Base-by-base conservation (phyloP, 2,113 vertebrate genomes). In the Xerus inauris region DNA sequence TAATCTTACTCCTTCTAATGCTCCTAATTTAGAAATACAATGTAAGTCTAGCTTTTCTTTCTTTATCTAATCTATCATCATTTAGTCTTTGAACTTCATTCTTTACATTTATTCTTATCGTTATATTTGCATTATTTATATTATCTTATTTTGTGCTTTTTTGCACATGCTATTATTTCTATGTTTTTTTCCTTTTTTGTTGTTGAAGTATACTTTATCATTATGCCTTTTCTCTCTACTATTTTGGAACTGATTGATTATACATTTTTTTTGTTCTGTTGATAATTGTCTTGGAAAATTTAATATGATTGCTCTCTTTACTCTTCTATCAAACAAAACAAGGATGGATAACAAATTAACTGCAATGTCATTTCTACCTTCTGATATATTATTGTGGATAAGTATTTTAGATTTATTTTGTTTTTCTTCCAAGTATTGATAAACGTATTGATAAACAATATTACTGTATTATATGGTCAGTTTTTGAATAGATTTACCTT, bases 211-310 rank as follows among this genome's bases (percentile, higher is more conserved):
- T 28, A 38, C 77, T 90, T 93, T 69, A 59, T 83, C 69, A 64
- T 83, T 38, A 14, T 1, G 40, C 8, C 11, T 17, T 42, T 87
- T 40, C 7, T 93, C 14, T 76, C 45, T 81, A 51, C 26, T 82
- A 24, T 54, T 83, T 90, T 76, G 11, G 14, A 91, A 90, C n/a
- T 47, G 54, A 64, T 82, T 77, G 64, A 64, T 38, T 91, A 8
- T 87, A 26, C 83, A 26, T 14, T 83, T 84, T 84, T 84, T 92
- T 64, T 24, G n/a, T 93, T 82, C n/a, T 82, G 32, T 69, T 64
- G 51, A 32, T 72, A 13, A 8, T 87, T 87, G 82, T 8, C 16
- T 82, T 42, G 38, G 59, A 75, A 90, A 71, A 82, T 54, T 76
- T 64, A 62, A 81, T 40, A n/a, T 30, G 8, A 9, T 86, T 85